Evolutionary conservation across 1,140 invertebrate genomes (phyloP), one percentile per base, ranked within the genome.

Genomic region (Cyclina sinensis): DNA sequence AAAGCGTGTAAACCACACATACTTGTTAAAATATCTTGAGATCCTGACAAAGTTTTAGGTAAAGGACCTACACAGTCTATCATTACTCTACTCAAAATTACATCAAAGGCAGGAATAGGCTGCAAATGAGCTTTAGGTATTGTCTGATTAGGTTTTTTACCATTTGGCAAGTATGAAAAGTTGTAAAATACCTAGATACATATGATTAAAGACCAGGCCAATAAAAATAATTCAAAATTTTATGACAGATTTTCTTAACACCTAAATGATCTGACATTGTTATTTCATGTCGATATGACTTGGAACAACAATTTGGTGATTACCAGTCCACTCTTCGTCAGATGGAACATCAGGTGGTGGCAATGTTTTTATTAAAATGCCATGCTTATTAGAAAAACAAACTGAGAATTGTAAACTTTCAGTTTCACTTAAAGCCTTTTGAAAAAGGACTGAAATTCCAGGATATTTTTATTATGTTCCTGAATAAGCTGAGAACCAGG

Each of bases 1-100:
- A 32, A 90, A 91, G 14, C 85, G n/a, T 14, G 88, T 91, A 79
- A 78, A 14, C 68, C 24, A 87, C 89, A 89, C 84, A 85, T 89
- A 16, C 90, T 68, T 9, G 89, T 90, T 35, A 65, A 35, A 62
- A 85, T 86, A 18, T 88, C 0, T 83, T 91, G 90, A 35, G 18
- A 43, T 7, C 43, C 43, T 43, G 43, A 43, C 43, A 7, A 7
- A 70, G 24, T 27, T 70, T 7, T 30, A 30, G 27, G 32, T 70
- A 70, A 70, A 70, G 68, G 68, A 70, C 68, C 27, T 32, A 14
- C 32, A 70, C n/a, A n/a, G n/a, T n/a, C n/a, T n/a, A n/a, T n/a
- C n/a, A n/a, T n/a, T 4, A 70, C 5, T 30, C 68, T 70, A 70
- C 68, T 70, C 5, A 70, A 70, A 70, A 27, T 11, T 35, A 32